Conservation (phyloP, 2,888 invertebrate genomes). For the Dicyrtoma fusca region DNA sequence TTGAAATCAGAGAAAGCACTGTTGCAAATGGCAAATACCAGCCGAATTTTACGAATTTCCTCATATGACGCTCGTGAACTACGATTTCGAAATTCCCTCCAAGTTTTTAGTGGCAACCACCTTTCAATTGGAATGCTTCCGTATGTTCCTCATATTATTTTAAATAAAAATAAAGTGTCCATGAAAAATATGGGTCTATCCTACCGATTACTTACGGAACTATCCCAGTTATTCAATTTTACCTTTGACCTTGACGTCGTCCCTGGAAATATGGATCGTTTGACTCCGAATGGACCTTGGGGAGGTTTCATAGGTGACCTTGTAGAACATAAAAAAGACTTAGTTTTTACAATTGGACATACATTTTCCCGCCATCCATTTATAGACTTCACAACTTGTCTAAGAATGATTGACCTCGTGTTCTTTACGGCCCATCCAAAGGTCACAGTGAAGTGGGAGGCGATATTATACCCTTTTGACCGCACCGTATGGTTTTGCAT, state of each 20-base stretch:
- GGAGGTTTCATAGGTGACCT: conserved; percentile 16
- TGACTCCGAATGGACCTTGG: conserved; percentile 19
- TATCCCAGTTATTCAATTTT: background rate
- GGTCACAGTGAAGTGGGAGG: conserved; percentile 17
- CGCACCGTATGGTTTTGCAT: conserved; percentile 3
- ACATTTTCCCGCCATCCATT: background rate
- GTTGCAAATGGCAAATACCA: too few relatives aligned
- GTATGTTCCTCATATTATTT: too few relatives aligned
- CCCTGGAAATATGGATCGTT: background rate
- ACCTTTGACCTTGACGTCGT: background rate
- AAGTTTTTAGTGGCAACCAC: too few relatives aligned
- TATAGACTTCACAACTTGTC: conserved; percentile 2
- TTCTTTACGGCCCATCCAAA: conserved; percentile 20
- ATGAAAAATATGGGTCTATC: background rate
- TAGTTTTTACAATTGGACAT: background rate
- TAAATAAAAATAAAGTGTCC: too few relatives aligned
- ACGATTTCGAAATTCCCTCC: too few relatives aligned
- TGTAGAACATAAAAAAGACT: background rate
- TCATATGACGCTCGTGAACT: too few relatives aligned
- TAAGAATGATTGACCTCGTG: background rate
- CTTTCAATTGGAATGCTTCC: too few relatives aligned
- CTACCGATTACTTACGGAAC: background rate
- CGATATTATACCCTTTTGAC: conserved; percentile 27
- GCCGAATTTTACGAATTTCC: too few relatives aligned
- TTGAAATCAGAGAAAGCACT: too few relatives aligned